A percentile compares a stretch with the other conserved stretches of the same genome.
Evolutionary conservation across 2,888 invertebrate genomes (phyloP).

Genomic region (Sinhomidia bicolor): DNA sequence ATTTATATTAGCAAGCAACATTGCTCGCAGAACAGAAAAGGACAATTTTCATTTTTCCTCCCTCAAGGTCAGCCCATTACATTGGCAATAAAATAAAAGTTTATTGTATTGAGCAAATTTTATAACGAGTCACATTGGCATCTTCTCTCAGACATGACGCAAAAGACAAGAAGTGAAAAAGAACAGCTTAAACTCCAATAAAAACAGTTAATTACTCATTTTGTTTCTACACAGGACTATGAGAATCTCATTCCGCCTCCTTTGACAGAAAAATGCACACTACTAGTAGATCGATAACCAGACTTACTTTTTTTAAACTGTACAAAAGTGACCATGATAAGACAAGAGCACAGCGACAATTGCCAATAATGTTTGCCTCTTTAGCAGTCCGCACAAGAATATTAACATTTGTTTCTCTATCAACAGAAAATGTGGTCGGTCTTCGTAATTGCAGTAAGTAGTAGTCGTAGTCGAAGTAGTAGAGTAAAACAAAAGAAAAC

Average conservation of each 20-base stretch:
- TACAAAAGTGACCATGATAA: neutral
- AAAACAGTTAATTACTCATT: too few species aligned
- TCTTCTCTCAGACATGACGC: neutral
- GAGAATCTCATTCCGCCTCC: neutral
- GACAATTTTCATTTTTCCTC: too few species aligned
- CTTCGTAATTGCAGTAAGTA: too few species aligned
- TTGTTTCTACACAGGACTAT: neutral
- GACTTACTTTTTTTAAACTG: neutral
- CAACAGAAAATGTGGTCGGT: too few species aligned
- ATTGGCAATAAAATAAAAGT: neutral
- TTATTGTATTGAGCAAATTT: slow-evolving; percentile 32
- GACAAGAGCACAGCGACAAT: neutral
- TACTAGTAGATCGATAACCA: neutral
- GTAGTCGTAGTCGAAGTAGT: neutral
- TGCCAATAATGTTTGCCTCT: neutral
- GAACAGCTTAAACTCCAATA: too few species aligned
- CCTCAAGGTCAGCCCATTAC: neutral
- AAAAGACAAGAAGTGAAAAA: neutral
- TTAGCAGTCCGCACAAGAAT: too few species aligned
- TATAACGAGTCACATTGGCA: neutral
- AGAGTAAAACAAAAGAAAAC: slow-evolving; percentile 28
- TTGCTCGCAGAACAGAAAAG: too few species aligned
- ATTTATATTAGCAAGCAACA: neutral
- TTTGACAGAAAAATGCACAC: neutral
- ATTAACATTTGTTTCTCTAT: too few species aligned